phyloP scores from a whole-genome alignment of 2,113 vertebrate genomes.

The Spizaetus ornatus region DNA sequence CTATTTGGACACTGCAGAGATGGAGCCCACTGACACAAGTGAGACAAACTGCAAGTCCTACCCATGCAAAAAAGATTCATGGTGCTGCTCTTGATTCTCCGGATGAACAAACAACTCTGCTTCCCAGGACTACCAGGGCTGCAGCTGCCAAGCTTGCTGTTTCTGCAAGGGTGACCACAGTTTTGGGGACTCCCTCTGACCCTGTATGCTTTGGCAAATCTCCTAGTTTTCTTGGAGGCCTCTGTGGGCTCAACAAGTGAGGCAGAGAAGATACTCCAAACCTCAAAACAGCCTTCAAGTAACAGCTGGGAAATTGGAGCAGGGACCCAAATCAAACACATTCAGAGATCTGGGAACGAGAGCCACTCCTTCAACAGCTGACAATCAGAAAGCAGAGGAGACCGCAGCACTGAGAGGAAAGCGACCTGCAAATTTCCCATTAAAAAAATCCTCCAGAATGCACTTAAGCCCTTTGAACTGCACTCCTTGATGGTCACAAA shows the following conservation, averaged over 20 bases:
- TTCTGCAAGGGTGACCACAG: neutral
- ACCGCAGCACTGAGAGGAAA: neutral
- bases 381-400: neutral
- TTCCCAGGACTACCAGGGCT: neutral
- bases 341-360: neutral
- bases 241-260: neutral
- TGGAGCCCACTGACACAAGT: neutral
- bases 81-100: neutral
- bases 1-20: neutral
- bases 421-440: neutral
- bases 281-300: neutral
- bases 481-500: neutral
- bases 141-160: neutral
- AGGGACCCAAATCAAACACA: neutral
- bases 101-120: neutral
- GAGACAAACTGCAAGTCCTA: neutral
- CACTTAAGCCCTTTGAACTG: neutral
- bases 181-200: neutral
- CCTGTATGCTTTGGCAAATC: neutral
- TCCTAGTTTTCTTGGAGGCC: neutral
- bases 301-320: neutral
- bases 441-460: neutral
- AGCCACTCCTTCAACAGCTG: neutral
- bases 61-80: neutral
- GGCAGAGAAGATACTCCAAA: neutral